Conservation (phyloP, 2,797 vertebrate genomes). For the Philypnodon macrostomus region DNA sequence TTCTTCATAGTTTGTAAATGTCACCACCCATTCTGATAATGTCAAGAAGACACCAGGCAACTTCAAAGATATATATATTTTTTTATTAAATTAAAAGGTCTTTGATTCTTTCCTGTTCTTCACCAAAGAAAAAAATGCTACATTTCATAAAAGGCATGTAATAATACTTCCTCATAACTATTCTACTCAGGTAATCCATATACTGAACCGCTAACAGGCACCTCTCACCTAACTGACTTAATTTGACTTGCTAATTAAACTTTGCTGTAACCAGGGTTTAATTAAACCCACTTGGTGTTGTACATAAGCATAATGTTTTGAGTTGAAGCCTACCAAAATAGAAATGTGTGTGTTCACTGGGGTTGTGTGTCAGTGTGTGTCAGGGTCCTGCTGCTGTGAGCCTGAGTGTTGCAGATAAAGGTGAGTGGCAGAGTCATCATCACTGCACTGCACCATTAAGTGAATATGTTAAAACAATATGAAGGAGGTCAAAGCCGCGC, state of each 20-base stretch:
- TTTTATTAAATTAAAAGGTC: neutral
- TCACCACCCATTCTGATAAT: neutral
- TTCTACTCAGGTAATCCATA: slow-evolving; percentile 34
- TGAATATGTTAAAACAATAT: slow-evolving; percentile 5
- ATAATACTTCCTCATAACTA: slow-evolving; percentile 29
- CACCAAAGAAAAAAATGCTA: neutral
- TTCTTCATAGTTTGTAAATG: slow-evolving; percentile 6
- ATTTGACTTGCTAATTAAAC: slow-evolving; percentile 65
- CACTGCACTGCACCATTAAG: slow-evolving; percentile 15
- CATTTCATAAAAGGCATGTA: slow-evolving; percentile 13
- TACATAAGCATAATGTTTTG: slow-evolving; percentile 31
- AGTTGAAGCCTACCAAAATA: slow-evolving; percentile 25
- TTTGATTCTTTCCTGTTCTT: neutral
- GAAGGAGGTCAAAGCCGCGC: slow-evolving; percentile 9
- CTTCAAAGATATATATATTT: neutral
- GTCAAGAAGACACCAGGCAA: neutral
- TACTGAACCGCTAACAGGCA: slow-evolving; percentile 27
- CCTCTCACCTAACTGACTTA: slow-evolving; percentile 37
- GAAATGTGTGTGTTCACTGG: slow-evolving; percentile 20
- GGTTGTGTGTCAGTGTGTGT: slow-evolving; percentile 3
- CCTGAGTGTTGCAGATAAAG: slow-evolving; percentile 48
- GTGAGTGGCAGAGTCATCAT: slow-evolving; percentile 33
- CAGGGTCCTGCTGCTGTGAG: slow-evolving; percentile 15
- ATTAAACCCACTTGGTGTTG: slow-evolving; percentile 44
- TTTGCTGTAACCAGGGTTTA: slow-evolving; percentile 49